Conservation (phyloP, 1,140 invertebrate species). For the Lithobius niger region DNA sequence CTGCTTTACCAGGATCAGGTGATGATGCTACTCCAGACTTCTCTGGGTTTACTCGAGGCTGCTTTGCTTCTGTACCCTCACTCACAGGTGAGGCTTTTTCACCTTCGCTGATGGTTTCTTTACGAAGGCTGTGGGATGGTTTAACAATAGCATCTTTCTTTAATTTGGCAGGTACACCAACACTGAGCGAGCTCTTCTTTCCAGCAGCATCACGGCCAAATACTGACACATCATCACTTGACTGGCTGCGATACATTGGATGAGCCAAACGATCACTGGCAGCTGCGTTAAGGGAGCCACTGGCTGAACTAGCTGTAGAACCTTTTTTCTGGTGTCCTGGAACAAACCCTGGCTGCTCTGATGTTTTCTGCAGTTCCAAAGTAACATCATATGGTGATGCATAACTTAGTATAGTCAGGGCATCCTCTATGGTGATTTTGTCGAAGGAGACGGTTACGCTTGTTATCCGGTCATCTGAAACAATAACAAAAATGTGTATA, state of each 20-base stretch:
- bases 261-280: slow-evolving; percentile 40
- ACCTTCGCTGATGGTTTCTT: neutral
- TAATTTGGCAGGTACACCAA: neutral
- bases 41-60: neutral
- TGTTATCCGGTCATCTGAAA: slow-evolving; percentile 69
- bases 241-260: slow-evolving; percentile 52
- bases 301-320: slow-evolving; percentile 19
- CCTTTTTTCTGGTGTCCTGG: slow-evolving; percentile 18
- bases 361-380: slow-evolving; percentile 45
- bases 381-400: slow-evolving; percentile 80
- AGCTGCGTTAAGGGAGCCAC: slow-evolving; percentile 27
- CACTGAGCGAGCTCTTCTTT: neutral
- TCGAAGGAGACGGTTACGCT: slow-evolving; percentile 72
- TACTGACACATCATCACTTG: slow-evolving; percentile 43
- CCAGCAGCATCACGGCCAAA: slow-evolving; percentile 12
- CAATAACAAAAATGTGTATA: slow-evolving; percentile 10
- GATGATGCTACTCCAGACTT: too few relatives aligned
- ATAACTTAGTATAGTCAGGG: slow-evolving; percentile 71
- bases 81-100: neutral
- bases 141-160: neutral
- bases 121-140: neutral
- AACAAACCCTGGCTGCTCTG: slow-evolving; percentile 14
- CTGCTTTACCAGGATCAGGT: too few relatives aligned
- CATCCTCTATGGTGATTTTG: slow-evolving; percentile 80
- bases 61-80: neutral